Conservation (phyloP, 2,113 vertebrate genomes). For the Oceanites oceanicus region DNA sequence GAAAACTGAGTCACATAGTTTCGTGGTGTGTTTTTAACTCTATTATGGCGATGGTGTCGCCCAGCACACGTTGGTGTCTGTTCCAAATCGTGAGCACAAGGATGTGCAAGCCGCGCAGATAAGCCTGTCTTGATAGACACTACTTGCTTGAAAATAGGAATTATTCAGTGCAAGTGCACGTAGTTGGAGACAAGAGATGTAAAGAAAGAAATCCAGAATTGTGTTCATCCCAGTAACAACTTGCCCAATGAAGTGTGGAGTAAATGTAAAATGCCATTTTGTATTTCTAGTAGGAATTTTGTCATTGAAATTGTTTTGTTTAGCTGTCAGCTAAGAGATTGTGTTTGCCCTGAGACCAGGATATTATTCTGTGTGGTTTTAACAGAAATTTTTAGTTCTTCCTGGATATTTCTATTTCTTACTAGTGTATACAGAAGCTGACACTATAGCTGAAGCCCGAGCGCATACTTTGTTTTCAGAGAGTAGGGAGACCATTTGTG, state of each 20-base stretch:
- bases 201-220: not conserved
- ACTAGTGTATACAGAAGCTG: not conserved
- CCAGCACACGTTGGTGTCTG: not conserved
- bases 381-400: not conserved
- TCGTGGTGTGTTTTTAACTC: not conserved
- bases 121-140: not conserved
- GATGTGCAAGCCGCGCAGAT: not conserved
- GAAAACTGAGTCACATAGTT: not conserved
- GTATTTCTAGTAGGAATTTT: not conserved
- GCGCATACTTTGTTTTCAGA: not conserved
- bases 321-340: not conserved
- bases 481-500: not conserved
- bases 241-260: not conserved
- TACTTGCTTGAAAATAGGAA: not conserved
- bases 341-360: not conserved
- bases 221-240: not conserved
- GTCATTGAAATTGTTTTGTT: not conserved
- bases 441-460: not conserved
- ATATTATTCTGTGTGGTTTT: not conserved
- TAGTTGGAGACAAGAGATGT: not conserved
- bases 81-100: not conserved
- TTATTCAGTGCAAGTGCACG: not conserved
- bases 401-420: not conserved
- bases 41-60: not conserved
- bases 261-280: not conserved